Conservation (phyloP, 2,113 vertebrate genomes). For the Taurulus bubalis region DNA sequence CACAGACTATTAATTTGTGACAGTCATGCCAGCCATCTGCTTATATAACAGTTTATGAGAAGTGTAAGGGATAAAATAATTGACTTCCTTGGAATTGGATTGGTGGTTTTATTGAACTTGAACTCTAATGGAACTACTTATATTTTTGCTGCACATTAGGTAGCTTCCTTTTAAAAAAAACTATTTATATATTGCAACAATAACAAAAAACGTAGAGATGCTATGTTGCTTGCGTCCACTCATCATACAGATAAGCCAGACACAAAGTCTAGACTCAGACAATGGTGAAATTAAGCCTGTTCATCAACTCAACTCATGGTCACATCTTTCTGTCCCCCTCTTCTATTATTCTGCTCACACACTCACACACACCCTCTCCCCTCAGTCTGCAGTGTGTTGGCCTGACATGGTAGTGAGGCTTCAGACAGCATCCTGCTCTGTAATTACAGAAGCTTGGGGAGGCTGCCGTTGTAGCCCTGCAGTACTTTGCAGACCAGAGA, state of each 20-base stretch:
- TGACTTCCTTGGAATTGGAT: conserved; percentile 17
- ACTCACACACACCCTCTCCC: conserved; percentile 22
- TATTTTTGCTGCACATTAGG: conserved; percentile 9
- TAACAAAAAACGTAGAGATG: not conserved
- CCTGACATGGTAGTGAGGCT: conserved; percentile 53
- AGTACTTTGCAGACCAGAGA: conserved; percentile 46
- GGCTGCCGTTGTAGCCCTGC: conserved; percentile 49
- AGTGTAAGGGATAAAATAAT: conserved; percentile 28
- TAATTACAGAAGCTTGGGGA: conserved; percentile 65
- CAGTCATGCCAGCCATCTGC: conserved; percentile 47
- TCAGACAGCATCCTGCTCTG: conserved; percentile 61
- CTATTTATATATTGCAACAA: not conserved
- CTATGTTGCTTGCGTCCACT: not conserved
- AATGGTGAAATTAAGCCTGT: conserved; percentile 32
- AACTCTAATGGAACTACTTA: not conserved
- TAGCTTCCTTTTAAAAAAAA: not conserved
- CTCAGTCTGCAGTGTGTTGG: conserved; percentile 56
- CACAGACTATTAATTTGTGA: conserved; percentile 52
- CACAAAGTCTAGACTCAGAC: not conserved
- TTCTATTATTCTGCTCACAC: conserved; percentile 41
- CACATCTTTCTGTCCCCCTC: conserved; percentile 36
- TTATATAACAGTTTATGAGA: conserved; percentile 32
- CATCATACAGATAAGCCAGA: conserved; percentile 18
- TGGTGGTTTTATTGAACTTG: not conserved
- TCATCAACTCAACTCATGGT: conserved; percentile 31